Evolutionary conservation across 2,888 invertebrate genomes (phyloP), one percentile per base, ranked within the genome.

Genomic region (Yponomeuta evonymella): DNA sequence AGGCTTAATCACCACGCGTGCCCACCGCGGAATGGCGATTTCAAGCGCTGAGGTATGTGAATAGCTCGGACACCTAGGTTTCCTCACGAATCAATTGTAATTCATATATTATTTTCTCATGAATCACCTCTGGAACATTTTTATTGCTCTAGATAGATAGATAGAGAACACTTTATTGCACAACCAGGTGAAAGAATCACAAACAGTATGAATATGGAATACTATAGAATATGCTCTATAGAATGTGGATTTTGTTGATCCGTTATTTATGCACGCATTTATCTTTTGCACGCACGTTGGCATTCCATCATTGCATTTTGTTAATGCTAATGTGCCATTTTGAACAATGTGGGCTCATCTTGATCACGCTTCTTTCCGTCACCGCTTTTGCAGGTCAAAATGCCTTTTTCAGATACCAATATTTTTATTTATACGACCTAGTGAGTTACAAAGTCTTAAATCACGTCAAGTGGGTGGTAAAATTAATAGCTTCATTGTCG

Each of bases 301-400:
- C 83, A 89, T 89, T 88, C 86, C 87, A 79, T 81, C 83, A 85
- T 82, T 86, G 85, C 86, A 88, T 89, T 89, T 89, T 89, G 87
- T 86, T 90, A 90, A 90, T 89, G 87, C 86, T 90, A 89, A 89
- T 89, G 83, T 84, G 88, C 87, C 87, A 88, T 89, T 89, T 89
- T 82, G 84, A 86, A 83, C 30, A 30, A 30, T n/a, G 15, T 58
- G 83, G 81, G 85, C 84, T 82, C 85, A 84, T 86, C 85, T 74
- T 71, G 73, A 75, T 78, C 68, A 12, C 48, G 67, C 67, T n/a
- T 48, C 48, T 43, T n/a, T 2, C 11, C 30, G 23, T 30, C 12
- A 12, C 51, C 12, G 10, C 11, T 12, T 10, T 51, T 58, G 51
- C 15, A 15, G 3, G 2, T 58, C 51, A 15, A 58, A 58, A 58